These are phyloP conservation scores for Drosophila sp. DNA, from an alignment of 1,140 invertebrate species.

Conservation along the genomic window DNA sequence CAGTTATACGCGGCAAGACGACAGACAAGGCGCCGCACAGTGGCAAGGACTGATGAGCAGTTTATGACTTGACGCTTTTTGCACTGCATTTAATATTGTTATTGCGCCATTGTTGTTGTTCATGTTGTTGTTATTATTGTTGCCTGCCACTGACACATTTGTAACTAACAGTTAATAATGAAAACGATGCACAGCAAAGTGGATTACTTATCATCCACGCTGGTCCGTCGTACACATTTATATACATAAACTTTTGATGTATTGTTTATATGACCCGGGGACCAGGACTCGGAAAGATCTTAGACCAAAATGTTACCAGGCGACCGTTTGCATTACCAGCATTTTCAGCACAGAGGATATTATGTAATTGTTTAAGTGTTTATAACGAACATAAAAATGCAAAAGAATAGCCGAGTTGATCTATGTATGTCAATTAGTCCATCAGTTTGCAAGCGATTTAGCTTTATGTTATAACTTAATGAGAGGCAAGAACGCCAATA, in stretches of 20 bases:
- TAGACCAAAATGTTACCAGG: constrained; percentile 9
- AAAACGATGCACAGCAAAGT: constrained; percentile 50
- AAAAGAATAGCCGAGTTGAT: too few species aligned
- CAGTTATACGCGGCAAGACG: constrained; percentile 28
- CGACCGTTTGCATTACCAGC: not conserved
- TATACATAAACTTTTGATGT: constrained; percentile 68
- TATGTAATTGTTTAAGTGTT: too few species aligned
- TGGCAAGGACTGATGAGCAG: constrained; percentile 75
- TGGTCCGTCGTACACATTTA: constrained; percentile 40
- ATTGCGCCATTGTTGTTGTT: constrained; percentile 14
- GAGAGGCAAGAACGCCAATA: too few species aligned
- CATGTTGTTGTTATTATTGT: constrained; percentile 54
- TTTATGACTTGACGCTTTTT: constrained; percentile 77
- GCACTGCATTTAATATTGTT: constrained; percentile 69
- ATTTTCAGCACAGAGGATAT: not conserved
- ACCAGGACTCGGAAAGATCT: constrained; percentile 49
- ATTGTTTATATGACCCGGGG: constrained; percentile 36
- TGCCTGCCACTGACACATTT: constrained; percentile 53
- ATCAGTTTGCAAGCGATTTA: too few species aligned
- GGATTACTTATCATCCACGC: constrained; percentile 39
- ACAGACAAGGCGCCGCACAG: not conserved
- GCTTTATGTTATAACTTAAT: too few species aligned
- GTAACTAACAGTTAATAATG: constrained; percentile 72
- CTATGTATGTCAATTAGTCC: too few species aligned
- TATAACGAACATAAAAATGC: too few species aligned